Percentiles rank a stretch among this genome's conserved stretches.
Conservation (phyloP, 2,797 vertebrate genomes). For the Lemur catta region DNA sequence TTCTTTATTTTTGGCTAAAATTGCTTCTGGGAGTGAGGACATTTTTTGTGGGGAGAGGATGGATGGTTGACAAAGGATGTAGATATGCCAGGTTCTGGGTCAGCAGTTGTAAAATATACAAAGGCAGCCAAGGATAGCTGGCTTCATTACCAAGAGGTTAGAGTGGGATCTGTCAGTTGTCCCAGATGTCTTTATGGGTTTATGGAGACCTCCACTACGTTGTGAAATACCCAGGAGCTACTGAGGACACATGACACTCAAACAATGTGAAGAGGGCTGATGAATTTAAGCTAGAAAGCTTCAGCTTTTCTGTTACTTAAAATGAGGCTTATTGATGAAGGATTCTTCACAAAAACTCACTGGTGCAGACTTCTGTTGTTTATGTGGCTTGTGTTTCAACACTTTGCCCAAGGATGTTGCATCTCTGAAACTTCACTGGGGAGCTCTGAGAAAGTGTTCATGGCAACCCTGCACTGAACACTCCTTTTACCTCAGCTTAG, state of each 20-base stretch:
- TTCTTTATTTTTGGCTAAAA: neutral
- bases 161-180: neutral
- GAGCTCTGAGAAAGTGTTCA: conserved; percentile 28
- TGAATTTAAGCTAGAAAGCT: neutral
- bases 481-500: neutral
- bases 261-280: neutral
- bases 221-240: neutral
- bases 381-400: neutral
- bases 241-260: neutral
- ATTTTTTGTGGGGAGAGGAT: neutral
- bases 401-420: neutral
- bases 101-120: neutral
- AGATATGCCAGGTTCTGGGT: neutral
- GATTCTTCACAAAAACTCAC: neutral
- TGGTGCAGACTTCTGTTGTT: neutral
- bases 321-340: conserved; percentile 39
- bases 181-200: neutral
- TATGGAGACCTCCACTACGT: neutral
- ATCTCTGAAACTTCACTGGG: neutral
- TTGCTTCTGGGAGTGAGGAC: conserved; percentile 11
- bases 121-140: neutral
- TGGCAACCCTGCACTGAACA: neutral
- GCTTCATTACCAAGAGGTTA: neutral
- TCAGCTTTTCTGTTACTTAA: conserved; percentile 21
- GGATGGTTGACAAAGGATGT: neutral